Conservation (phyloP, 1,140 invertebrate genomes). For the Ceratina australensis region DNA sequence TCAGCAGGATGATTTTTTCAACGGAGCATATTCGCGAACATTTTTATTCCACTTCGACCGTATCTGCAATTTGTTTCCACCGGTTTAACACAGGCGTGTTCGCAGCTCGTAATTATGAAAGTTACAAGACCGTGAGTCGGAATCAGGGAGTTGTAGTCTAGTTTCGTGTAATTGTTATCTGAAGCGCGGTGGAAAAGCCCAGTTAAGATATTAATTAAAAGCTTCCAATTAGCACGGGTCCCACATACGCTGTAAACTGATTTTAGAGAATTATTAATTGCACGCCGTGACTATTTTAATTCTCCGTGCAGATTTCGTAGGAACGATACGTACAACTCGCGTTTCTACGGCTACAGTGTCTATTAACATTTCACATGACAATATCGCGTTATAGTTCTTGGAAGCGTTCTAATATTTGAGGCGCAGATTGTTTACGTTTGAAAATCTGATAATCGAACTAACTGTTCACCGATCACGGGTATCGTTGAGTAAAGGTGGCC, state of each 20-base stretch:
- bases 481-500: neutral
- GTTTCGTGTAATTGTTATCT: conserved; percentile 14
- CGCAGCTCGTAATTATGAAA: neutral
- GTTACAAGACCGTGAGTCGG: neutral
- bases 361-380: too few relatives aligned
- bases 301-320: neutral
- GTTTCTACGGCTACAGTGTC: too few relatives aligned
- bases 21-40: neutral
- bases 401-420: too few relatives aligned
- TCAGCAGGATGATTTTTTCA: too few relatives aligned
- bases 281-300: neutral
- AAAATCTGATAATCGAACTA: too few relatives aligned
- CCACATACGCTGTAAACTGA: neutral
- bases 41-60: too few relatives aligned
- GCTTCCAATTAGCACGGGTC: conserved; percentile 2
- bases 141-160: conserved; percentile 9
- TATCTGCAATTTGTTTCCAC: too few relatives aligned
- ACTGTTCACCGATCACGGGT: too few relatives aligned
- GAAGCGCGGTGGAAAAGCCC: neutral
- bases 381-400: too few relatives aligned
- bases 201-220: conserved; percentile 32
- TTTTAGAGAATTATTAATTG: neutral
- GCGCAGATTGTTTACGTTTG: too few relatives aligned
- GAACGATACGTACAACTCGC: neutral
- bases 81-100: neutral